Evolutionary conservation across 2,113 vertebrate genomes (phyloP).

Genomic region (Hyla sarda): DNA sequence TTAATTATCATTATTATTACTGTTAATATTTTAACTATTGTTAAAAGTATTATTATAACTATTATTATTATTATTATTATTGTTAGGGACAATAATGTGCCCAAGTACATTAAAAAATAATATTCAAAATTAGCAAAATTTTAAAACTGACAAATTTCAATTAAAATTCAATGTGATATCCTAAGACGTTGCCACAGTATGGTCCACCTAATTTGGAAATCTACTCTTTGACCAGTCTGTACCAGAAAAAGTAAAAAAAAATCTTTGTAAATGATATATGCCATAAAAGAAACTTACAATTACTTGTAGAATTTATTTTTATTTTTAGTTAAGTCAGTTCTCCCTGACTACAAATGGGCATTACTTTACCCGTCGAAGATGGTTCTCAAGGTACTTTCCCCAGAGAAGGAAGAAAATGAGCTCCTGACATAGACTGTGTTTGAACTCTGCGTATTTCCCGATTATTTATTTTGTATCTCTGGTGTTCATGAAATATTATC

Average conservation of each 20-base stretch:
- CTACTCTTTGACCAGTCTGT: not conserved
- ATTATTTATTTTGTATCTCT: conserved; percentile 58
- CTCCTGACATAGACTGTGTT: conserved; percentile 56
- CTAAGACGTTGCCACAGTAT: too few species aligned
- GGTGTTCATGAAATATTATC: conserved; percentile 55
- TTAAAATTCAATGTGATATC: too few species aligned
- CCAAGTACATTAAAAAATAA: too few species aligned
- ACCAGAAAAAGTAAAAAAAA: not conserved
- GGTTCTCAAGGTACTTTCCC: conserved; percentile 35
- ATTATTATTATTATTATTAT: too few species aligned
- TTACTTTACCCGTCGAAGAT: conserved; percentile 40
- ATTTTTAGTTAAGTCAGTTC: not conserved
- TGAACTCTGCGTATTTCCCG: conserved; percentile 53
- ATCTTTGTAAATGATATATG: not conserved
- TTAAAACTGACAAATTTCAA: too few species aligned
- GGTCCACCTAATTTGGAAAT: not conserved
- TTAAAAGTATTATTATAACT: too few species aligned
- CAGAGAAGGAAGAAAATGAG: conserved; percentile 52
- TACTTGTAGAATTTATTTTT: not conserved
- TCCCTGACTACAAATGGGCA: conserved; percentile 18
- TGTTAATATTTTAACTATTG: too few species aligned
- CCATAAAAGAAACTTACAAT: conserved; percentile 24
- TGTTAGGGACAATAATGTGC: too few species aligned
- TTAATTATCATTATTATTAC: too few species aligned
- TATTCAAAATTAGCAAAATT: too few species aligned